Evolutionary conservation across 1,140 invertebrate genomes (phyloP), one percentile per base, ranked within the genome.

Genomic region (Carcinoscorpius rotundicauda): DNA sequence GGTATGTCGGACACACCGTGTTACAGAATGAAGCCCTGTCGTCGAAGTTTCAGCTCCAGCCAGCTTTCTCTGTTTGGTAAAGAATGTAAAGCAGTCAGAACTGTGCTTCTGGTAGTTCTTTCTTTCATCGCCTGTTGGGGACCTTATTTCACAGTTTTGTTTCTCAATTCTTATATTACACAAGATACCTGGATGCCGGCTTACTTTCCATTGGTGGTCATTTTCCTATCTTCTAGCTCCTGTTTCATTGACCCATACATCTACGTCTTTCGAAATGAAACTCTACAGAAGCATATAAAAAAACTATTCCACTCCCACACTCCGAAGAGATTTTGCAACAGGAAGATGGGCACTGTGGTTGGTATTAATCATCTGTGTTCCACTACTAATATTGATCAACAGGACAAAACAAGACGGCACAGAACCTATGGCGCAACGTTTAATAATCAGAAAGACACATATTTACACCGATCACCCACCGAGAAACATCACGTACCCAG

Each of bases 1-100:
- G 53, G 53, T 55, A n/a, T 8, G 53, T 55, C 53, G 53, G 6
- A 55, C n/a, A n/a, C n/a, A 55, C 53, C 1, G 6, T n/a, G 0
- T 3, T 6, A 55, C 6, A 55, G 6, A n/a, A 8, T n/a, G 53
- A 55, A 6, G 6, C 6, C n/a, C 53, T 8, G 6, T 55, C n/a
- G 6, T 6, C 53, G n/a, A 55, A 55, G n/a, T 8, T 55, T 55
- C 49, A 62, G 65, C 52, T 58, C 58, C 8, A 51, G 11, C 4
- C 65, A 66, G 29, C 29, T 29, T 29, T 29, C 29, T 29, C 29
- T 69, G n/a, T 69, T 69, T 48, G 68, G 68, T 10, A 65, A 69
- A 55, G 68, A 69, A 59, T 69, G 68, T 65, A 69, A 67, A 65
- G 68, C 68, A 4, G 68, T 64, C 8, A 64, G 62, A n/a, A 69